Percentiles rank a stretch among this genome's conserved stretches.
These are phyloP conservation scores for Rhyacichthys aspro DNA, from an alignment of 2,797 vertebrate species.

Conservation along the genomic window DNA sequence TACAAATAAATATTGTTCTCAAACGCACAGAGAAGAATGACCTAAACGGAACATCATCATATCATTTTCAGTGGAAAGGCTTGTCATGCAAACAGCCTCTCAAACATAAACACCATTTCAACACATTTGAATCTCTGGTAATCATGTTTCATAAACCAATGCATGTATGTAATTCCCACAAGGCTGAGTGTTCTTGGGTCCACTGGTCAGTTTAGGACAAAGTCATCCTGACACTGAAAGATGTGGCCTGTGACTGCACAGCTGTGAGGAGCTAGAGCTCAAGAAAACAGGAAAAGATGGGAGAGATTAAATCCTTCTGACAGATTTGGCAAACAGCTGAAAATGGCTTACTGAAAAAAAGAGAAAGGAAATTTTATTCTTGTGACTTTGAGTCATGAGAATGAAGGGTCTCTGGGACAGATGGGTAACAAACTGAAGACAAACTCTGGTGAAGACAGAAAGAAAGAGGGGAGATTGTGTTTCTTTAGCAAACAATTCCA, in stretches of 20 bases:
- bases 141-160: constrained; percentile 2
- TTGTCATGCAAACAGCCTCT: too few relatives aligned
- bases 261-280: constrained; percentile 46
- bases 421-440: constrained; percentile 24
- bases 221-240: not conserved
- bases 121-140: constrained; percentile 3
- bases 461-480: not conserved
- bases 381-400: constrained; percentile 46
- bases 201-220: constrained; percentile 25
- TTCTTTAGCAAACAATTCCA: not conserved
- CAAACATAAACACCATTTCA: constrained; percentile 32
- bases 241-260: constrained; percentile 30
- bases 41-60: too few relatives aligned
- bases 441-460: not conserved
- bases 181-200: not conserved
- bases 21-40: too few relatives aligned
- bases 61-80: too few relatives aligned
- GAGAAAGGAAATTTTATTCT: constrained; percentile 36
- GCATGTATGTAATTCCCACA: not conserved
- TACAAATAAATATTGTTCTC: too few relatives aligned
- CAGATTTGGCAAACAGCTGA: constrained; percentile 52
- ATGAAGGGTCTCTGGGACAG: constrained; percentile 21
- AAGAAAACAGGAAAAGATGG: constrained; percentile 54
- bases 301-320: constrained; percentile 60
- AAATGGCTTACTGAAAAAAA: constrained; percentile 10